Conservation (phyloP, 1,140 invertebrate genomes). For the Achatina immaculata region DNA sequence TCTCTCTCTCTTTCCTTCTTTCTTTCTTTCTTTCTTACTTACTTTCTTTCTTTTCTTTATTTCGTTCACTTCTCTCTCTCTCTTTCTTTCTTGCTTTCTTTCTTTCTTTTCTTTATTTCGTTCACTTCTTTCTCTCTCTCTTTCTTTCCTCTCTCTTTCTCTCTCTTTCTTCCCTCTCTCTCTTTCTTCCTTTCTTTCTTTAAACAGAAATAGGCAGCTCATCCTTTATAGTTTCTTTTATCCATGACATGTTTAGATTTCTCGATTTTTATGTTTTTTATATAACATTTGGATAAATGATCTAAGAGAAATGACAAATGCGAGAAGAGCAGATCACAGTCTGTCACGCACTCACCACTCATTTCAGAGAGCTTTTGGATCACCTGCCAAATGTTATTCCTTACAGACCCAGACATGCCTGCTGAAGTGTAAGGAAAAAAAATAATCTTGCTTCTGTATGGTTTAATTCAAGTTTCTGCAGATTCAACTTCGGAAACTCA, state of each 20-base stretch:
- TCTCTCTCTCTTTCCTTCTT: neutral
- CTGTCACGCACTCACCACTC: no score
- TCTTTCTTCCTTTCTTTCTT: neutral
- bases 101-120: neutral
- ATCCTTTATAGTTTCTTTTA: conserved; percentile 1
- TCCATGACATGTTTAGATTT: neutral
- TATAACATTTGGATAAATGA: no score
- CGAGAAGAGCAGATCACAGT: no score
- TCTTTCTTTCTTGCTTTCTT: neutral
- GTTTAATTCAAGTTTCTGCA: no score
- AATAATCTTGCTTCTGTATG: no score
- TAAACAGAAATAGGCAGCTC: neutral
- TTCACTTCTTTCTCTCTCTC: neutral
- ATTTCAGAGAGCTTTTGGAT: no score
- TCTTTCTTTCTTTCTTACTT: conserved; percentile 1
- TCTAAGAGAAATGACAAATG: no score
- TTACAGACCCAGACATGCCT: no score
- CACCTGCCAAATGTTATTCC: no score
- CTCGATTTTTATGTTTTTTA: no score
- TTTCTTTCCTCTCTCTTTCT: neutral
- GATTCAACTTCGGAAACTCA: no score
- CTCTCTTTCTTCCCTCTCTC: neutral
- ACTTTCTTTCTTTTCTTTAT: neutral
- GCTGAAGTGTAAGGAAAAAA: no score
- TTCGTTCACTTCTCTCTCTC: neutral